Percentiles rank a stretch among this genome's conserved stretches.
phyloP scores from a whole-genome alignment of 2,113 vertebrate genomes.

The Corythornis madagascariensis region DNA sequence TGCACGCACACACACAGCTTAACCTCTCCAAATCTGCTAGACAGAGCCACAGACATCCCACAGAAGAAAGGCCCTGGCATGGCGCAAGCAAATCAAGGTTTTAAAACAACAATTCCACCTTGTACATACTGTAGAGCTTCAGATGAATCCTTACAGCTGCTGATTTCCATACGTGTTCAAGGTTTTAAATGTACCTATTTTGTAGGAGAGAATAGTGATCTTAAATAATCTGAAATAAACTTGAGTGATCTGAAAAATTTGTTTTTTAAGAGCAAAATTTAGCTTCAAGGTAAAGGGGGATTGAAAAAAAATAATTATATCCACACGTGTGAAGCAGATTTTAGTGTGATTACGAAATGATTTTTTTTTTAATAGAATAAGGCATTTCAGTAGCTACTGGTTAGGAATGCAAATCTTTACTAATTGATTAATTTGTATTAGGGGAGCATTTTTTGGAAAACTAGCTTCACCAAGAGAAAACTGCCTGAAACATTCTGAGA shows the following conservation, averaged over 20 bases:
- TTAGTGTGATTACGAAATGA: neutral
- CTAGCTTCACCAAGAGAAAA: neutral
- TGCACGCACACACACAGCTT: slow-evolving; percentile 37
- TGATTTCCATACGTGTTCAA: fast-evolving
- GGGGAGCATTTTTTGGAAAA: neutral
- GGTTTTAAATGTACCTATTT: neutral
- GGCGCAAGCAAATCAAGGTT: neutral
- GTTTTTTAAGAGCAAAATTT: neutral
- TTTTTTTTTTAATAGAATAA: neutral
- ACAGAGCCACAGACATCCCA: neutral
- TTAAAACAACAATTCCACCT: neutral
- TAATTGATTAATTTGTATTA: neutral
- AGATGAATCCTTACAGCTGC: neutral
- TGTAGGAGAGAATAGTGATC: neutral
- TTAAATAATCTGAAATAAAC: too few species aligned
- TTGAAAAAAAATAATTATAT: neutral
- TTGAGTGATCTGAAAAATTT: neutral
- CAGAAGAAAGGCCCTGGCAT: slow-evolving; percentile 2
- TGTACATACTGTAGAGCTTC: fast-evolving
- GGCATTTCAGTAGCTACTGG: neutral
- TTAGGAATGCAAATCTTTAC: neutral
- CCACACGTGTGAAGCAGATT: neutral
- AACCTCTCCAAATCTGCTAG: slow-evolving; percentile 10
- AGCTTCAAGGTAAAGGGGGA: neutral
- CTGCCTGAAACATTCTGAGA: neutral